These are phyloP conservation scores for Onchidella celtica DNA, from an alignment of 2,888 invertebrate genomes.

Conservation along the genomic window DNA sequence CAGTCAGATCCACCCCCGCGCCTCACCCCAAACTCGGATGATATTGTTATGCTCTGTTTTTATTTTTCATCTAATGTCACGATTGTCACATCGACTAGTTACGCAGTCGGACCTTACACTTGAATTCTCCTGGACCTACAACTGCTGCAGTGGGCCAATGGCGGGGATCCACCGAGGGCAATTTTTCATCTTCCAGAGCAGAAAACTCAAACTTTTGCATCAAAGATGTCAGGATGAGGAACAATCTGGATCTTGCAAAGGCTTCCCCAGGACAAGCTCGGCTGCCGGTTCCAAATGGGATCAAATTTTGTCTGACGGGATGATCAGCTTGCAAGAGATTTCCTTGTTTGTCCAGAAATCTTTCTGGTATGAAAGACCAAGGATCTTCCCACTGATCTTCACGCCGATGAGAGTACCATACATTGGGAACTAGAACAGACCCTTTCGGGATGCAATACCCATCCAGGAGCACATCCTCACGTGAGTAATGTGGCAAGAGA, in stretches of 20 bases:
- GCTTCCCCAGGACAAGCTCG: constrained; percentile 47
- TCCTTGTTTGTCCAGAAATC: constrained; percentile 44
- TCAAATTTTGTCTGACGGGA: constrained; percentile 34
- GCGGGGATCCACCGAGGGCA: constrained; percentile 23
- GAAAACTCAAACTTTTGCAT: constrained; percentile 30
- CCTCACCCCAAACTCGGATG: no score
- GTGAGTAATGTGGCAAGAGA: constrained; percentile 32
- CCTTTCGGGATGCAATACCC: constrained; percentile 42
- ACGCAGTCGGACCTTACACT: neutral
- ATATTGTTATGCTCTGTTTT: neutral
- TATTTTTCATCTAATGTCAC: neutral
- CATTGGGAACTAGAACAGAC: constrained; percentile 47
- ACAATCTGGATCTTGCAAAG: constrained; percentile 36
- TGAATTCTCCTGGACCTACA: constrained; percentile 8
- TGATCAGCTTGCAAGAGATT: constrained; percentile 41
- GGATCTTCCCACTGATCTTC: constrained; percentile 42
- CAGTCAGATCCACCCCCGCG: no score
- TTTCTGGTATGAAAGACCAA: constrained; percentile 42
- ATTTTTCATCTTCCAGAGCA: constrained; percentile 9
- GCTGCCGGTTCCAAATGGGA: constrained; percentile 39
- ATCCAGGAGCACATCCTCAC: constrained; percentile 27
- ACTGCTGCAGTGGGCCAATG: neutral
- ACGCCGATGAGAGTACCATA: constrained; percentile 38
- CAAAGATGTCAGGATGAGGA: constrained; percentile 31
- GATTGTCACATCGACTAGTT: no score